A percentile compares a stretch with the other conserved stretches of the same genome.
Evolutionary conservation across 2,888 invertebrate genomes (phyloP).

Genomic region (Mythimna loreyi): DNA sequence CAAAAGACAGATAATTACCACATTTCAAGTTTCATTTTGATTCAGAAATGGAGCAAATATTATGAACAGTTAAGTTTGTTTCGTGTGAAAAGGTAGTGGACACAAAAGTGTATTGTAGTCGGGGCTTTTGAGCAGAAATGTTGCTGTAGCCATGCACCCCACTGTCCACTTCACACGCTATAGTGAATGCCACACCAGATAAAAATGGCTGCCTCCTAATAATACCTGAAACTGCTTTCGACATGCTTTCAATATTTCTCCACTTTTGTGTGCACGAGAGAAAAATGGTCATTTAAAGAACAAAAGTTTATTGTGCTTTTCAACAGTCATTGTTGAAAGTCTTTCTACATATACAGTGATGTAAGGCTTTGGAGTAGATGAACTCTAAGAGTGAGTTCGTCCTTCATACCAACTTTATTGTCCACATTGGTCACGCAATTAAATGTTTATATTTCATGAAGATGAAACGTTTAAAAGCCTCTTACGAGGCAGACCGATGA

Average conservation of each 20-base stretch:
- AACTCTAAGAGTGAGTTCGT: background rate
- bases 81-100: conserved; percentile 14
- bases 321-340: background rate
- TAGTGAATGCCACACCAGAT: conserved; percentile 26
- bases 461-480: too few relatives aligned
- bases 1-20: conserved; percentile 29
- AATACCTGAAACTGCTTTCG: conserved; percentile 32
- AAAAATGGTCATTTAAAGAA: conserved; percentile 21
- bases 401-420: background rate
- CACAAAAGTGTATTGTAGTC: conserved; percentile 42
- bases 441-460: too few relatives aligned
- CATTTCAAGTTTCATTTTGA: conserved; percentile 13
- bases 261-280: conserved; percentile 3
- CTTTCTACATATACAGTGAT: background rate
- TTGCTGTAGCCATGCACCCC: conserved; percentile 3
- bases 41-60: conserved; percentile 25
- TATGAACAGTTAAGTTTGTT: conserved; percentile 3
- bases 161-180: conserved; percentile 26
- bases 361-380: background rate
- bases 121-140: conserved; percentile 31
- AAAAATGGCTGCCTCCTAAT: conserved; percentile 38
- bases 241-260: conserved; percentile 27
- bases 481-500: too few relatives aligned
- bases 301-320: conserved; percentile 20
- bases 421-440: too few relatives aligned